A percentile compares a stretch with the other conserved stretches of the same genome.
Evolutionary conservation across 1,140 invertebrate species (phyloP).

Genomic region (Geopemphigus sp.): DNA sequence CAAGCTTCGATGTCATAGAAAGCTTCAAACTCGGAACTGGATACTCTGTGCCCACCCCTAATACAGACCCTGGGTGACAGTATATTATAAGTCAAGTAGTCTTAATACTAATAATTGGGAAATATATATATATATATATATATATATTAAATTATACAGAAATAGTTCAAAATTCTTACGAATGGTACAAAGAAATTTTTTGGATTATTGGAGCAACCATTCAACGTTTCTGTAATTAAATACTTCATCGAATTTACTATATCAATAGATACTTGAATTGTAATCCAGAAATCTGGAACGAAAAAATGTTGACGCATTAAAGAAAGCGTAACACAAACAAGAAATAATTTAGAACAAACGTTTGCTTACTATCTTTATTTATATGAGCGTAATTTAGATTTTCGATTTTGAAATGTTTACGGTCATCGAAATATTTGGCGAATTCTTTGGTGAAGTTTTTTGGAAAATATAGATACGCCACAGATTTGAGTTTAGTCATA

Average conservation of each 20-base stretch:
- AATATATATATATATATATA: too few relatives aligned
- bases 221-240: not conserved
- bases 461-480: slow-evolving; percentile 25
- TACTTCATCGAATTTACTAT: not conserved
- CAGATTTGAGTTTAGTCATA: not conserved
- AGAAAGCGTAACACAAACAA: too few relatives aligned
- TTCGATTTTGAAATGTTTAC: not conserved
- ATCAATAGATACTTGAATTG: slow-evolving; percentile 3
- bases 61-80: too few relatives aligned
- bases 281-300: slow-evolving; percentile 24
- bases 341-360: too few relatives aligned
- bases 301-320: not conserved
- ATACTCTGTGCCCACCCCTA: too few relatives aligned
- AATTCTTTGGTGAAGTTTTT: slow-evolving; percentile 17
- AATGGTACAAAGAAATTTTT: not conserved
- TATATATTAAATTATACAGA: too few relatives aligned
- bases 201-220: slow-evolving; percentile 9
- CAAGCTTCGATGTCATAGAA: too few relatives aligned
- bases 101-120: too few relatives aligned
- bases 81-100: too few relatives aligned
- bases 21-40: too few relatives aligned
- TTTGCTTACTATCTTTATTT: slow-evolving; percentile 19
- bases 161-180: not conserved
- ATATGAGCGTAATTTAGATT: not conserved
- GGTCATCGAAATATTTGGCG: not conserved